Percentiles rank a stretch among this genome's conserved stretches.
phyloP scores from a whole-genome alignment of 2,797 vertebrate genomes.

The Aulostomus chinensis region DNA sequence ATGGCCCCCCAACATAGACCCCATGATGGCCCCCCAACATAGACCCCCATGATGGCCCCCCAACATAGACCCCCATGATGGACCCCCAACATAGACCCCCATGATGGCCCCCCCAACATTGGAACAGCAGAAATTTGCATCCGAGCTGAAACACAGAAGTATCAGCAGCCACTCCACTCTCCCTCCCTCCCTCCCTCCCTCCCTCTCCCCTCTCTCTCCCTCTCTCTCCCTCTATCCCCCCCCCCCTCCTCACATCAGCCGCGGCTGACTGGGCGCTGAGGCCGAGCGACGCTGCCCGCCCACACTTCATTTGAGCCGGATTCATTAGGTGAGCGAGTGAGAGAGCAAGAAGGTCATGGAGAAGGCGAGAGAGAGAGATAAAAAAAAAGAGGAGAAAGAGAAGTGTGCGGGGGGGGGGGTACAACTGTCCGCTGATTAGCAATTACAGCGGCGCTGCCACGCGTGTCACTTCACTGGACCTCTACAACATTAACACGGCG shows the following conservation, averaged over 20 bases:
- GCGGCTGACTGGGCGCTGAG: constrained; percentile 66
- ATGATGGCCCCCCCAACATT: neutral
- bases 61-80: too few species aligned
- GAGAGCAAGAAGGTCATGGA: constrained; percentile 37
- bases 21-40: too few species aligned
- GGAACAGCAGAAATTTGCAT: neutral
- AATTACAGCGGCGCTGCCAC: constrained; percentile 73
- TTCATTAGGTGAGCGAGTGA: constrained; percentile 71
- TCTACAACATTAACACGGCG: constrained; percentile 77
- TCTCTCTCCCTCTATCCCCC: constrained; percentile 4
- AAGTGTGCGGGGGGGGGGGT: constrained; percentile 36
- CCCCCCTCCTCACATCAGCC: constrained; percentile 65
- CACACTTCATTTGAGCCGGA: constrained; percentile 77
- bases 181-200: constrained; percentile 1
- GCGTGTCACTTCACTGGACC: constrained; percentile 80
- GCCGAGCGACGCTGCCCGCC: constrained; percentile 55
- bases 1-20: too few species aligned
- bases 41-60: too few species aligned
- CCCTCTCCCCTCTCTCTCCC: constrained; percentile 7
- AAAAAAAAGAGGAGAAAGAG: neutral
- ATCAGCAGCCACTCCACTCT: constrained; percentile 49
- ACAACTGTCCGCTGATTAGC: constrained; percentile 82
- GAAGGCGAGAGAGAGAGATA: constrained; percentile 13
- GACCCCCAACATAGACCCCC: too few species aligned
- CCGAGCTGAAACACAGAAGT: constrained; percentile 6